Evolutionary conservation across 1,140 invertebrate species (phyloP).

Genomic region (Diabrotica virgifera): DNA sequence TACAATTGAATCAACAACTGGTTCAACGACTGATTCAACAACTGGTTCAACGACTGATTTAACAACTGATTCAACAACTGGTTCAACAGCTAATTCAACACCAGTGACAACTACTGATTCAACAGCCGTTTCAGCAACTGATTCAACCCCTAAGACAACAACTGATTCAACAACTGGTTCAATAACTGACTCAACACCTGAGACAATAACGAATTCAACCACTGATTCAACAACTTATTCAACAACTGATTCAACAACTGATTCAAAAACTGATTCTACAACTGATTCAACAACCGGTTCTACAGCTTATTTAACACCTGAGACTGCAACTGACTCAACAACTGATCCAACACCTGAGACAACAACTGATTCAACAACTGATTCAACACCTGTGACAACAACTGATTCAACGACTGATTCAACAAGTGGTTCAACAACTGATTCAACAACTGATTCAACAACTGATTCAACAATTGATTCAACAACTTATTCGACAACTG

Average conservation of each 20-base stretch:
- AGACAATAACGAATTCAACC: background rate
- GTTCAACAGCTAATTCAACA: too few species aligned
- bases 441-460: background rate
- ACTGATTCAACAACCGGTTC: background rate
- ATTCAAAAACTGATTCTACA: background rate
- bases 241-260: background rate
- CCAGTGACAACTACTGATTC: background rate
- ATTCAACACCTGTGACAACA: background rate
- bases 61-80: too few species aligned
- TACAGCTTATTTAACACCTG: background rate
- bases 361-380: background rate
- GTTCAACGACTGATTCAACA: too few species aligned
- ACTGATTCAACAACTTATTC: background rate
- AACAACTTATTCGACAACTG: background rate
- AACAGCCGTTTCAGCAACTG: background rate
- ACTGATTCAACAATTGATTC: background rate
- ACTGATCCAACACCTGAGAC: too few species aligned
- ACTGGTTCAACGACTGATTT: too few species aligned
- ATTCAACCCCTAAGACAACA: background rate
- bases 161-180: background rate
- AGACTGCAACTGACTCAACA: background rate
- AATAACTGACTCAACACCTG: background rate
- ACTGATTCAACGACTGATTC: background rate
- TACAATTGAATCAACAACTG: too few species aligned
- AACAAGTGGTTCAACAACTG: background rate